Base-by-base conservation (phyloP, 2,888 invertebrate species). In the Pammene aurita region DNA sequence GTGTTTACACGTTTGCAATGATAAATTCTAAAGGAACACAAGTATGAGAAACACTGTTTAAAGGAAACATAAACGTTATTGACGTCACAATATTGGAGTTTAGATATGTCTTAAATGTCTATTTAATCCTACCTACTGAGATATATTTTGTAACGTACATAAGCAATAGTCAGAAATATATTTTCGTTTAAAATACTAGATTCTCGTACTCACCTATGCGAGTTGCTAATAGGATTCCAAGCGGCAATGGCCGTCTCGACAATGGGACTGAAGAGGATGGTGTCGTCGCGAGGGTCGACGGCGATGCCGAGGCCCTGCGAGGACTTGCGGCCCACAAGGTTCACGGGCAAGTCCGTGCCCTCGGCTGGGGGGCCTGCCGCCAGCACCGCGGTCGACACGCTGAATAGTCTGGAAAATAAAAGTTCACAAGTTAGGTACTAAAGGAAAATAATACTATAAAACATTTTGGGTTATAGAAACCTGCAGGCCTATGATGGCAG, bases 271-370 rank as follows among this genome's bases (percentile, higher is more conserved):
- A 97, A 97, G 74, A 95, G 92, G 66, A 97, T 93, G 46, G 95
- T 95, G 71, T 96, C 95, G 75, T 96, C 96, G 0, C 93, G 88
- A 0, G 95, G 95, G 73, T 96, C 95, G 0, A 96, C 94, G 0
- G 95, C 94, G 18, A 97, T 79, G 0, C 96, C 96, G 7, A 97
- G 93, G 5, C 97, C 97, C 84, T 97, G 97, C 0, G 97, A 97
- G 0, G 97, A 96, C 85, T 97, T 97, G 78, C 95, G 95, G 0
- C 97, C 97, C 13, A 96, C 96, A 56, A 97, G 89, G 72, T 95
- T 94, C 0, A 97, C 95, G 0, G 96, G 96, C 63, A 97, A 84
- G 73, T 95, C 94, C 55, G 95, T 94, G 46, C 95, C 95, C 75
- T 95, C 94, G 0, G 95, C 94, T 0, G 94, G 93, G 0, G 97